Evolutionary conservation across 2,113 vertebrate species (phyloP).

Genomic region (cat (Felis catus)): DNA sequence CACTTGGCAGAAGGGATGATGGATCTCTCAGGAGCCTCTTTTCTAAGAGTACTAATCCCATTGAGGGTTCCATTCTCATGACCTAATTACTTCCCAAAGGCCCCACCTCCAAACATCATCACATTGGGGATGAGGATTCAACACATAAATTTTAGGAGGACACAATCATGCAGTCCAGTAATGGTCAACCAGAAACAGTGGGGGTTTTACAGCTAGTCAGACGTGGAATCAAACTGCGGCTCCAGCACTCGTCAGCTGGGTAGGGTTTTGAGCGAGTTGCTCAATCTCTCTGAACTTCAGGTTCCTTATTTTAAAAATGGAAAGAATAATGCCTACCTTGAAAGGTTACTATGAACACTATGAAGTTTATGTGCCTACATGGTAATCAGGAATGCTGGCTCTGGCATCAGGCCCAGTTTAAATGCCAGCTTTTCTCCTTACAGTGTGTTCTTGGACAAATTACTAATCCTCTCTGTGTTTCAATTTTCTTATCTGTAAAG

Average conservation of each 20-base stretch:
- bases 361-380: neutral
- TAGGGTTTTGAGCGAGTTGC: neutral
- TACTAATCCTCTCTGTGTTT: neutral
- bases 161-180: neutral
- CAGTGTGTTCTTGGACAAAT: conserved; percentile 11
- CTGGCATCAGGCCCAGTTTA: neutral
- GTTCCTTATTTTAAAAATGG: neutral
- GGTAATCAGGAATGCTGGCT: neutral
- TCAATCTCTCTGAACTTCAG: neutral
- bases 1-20: neutral
- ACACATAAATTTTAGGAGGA: neutral
- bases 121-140: neutral
- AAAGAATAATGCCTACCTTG: neutral
- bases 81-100: neutral
- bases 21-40: neutral
- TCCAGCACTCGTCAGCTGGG: neutral
- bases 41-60: neutral
- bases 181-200: neutral
- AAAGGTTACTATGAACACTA: neutral
- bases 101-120: neutral
- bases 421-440: neutral
- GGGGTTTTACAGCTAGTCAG: neutral
- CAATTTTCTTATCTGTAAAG: conserved; percentile 13
- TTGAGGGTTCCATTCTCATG: neutral
- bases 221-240: neutral